Evolutionary conservation across 2,113 vertebrate genomes (phyloP), one percentile per base, ranked within the genome.

Genomic region (Scomber colias): DNA sequence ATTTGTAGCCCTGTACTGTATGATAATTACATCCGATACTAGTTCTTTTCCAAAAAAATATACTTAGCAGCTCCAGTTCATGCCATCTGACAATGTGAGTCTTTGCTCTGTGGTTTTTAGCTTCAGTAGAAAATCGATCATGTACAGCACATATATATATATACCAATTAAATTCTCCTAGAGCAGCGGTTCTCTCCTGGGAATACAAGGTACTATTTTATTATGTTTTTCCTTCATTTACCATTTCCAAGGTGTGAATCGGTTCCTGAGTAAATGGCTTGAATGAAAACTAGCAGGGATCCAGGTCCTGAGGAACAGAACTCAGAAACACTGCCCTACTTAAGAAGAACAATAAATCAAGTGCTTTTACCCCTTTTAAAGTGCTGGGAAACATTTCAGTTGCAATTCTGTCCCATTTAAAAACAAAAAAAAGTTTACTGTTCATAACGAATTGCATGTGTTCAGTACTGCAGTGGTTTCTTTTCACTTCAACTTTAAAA

Each of bases 331-430:
- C 40, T 56, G 45, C 46, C 67, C 71, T 46, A 30, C 21, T 56
- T 86, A 44, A 62, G 24, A 30, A 15, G 1, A 64, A 57, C 35
- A 14, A 77, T 68, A 57, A 71, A 85, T 81, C 17, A 74, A 54
- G 53, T n/a, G 11, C n/a, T 15, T 31, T 31, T 55, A 14, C 3
- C 12, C 15, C 6, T n/a, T n/a, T 59, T n/a, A 57, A 78, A 45
- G 12, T 7, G 5, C 19, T n/a, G 44, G 15, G 30, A 68, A 60
- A 64, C 8, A 15, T 54, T 61, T 46, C 15, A 40, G 67, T 56
- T 56, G 49, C 27, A 48, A 7, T n/a, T 45, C 61, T 66, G 19
- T 24, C 12, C 11, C 24, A 19, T 56, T 56, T 55, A 31, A 48
- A 70, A 45, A 45, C 40, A 16, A 54, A 66, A 48, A 40, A 11